phyloP scores from a whole-genome alignment of 2,113 vertebrate genomes.

The Arizona elegans region DNA sequence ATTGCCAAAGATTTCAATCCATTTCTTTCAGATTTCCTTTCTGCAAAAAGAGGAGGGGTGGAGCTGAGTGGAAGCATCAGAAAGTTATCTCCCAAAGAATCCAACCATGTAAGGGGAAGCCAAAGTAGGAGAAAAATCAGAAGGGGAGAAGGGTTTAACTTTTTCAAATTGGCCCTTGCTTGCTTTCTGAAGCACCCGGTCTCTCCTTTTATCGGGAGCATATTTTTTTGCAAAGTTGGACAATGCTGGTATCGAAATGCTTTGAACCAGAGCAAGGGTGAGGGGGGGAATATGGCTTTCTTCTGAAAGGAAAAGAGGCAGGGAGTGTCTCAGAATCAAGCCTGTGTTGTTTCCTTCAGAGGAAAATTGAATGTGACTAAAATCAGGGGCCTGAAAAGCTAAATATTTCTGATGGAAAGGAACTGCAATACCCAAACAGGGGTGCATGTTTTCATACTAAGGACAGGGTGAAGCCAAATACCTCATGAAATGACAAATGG shows the following conservation, averaged over 20 bases:
- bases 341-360: conserved; percentile 16
- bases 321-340: conserved; percentile 29
- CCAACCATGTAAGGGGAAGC: neutral
- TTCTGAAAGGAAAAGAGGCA: conserved; percentile 21
- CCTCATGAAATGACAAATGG: neutral
- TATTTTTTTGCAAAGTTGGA: conserved; percentile 22
- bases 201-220: neutral
- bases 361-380: conserved; percentile 12
- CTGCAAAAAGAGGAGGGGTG: conserved; percentile 34
- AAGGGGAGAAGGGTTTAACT: neutral
- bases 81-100: conserved; percentile 39
- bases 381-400: neutral
- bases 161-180: conserved; percentile 10
- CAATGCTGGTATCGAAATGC: conserved; percentile 37
- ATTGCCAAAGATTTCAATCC: conserved; percentile 51
- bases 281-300: neutral
- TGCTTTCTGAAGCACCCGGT: neutral
- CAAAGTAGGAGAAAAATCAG: neutral
- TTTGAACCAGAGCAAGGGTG: conserved; percentile 30
- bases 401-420: neutral
- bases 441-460: neutral
- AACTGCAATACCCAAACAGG: neutral
- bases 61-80: conserved; percentile 66
- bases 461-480: neutral
- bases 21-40: conserved; percentile 35